Base-by-base conservation (phyloP, 2,888 invertebrate genomes). In the Cheilosia vulpina region DNA sequence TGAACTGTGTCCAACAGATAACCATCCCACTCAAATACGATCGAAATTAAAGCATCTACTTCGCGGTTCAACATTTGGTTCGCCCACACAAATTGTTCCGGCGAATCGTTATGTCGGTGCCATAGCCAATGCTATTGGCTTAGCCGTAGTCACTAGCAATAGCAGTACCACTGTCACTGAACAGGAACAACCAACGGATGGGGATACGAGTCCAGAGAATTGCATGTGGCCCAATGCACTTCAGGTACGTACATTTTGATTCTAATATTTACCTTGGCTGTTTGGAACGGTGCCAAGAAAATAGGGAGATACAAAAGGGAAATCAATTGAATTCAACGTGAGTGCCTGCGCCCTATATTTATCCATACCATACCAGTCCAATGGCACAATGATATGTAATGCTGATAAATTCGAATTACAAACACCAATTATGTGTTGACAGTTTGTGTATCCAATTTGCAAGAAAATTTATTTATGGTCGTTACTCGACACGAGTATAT, bases 211-310 rank as follows among this genome's bases (percentile, higher is more conserved):
- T n/a, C 89, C 91, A 5, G 91, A 91, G 82, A 92, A 90, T 31
- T 96, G 96, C 90, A 93, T 95, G 71, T 96, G 96, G 95, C 96
- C 96, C 9, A 95, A 94, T 89, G 94, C 96, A 71, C 93, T 97
- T 88, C 96, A 97, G 96, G 97, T 97, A 93, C 17, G 75, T 87
- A 72, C 55, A 80, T 78, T 62, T 76, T 71, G 53, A 79, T 83
- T 79, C 43, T 68, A 55, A 73, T 41, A 63, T 58, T 50, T 47
- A 68, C 45, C 53, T 11, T 24, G 21, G 45, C 17, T 19, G 24
- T 34, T 13, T 38, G 57, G 47, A 43, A 21, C 47, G 17, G 19
- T 17, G 57, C 58, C 52, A 53, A 66, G 34, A 57, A 60, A 17
- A 52, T 6, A 47, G 27, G 19, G 9, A 27, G 43, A 55, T 19